A percentile compares a stretch with the other conserved stretches of the same genome.
Evolutionary conservation across 2,888 invertebrate species (phyloP).

Genomic region (Opisthograptis luteolata): DNA sequence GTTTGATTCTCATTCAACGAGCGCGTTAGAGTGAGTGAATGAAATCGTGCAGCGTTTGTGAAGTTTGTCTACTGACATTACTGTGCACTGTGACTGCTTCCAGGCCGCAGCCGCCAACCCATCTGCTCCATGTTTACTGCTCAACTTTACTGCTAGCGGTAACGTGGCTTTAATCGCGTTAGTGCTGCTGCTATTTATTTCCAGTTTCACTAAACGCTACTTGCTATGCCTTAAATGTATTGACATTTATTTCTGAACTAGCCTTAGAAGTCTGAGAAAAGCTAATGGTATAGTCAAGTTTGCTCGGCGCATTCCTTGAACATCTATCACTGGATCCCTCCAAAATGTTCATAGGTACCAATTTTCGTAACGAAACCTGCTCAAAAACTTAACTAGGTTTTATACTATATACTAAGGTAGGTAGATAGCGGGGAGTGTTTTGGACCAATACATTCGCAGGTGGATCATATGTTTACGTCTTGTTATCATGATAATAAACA

Average conservation of each 20-base stretch:
- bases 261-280: background rate
- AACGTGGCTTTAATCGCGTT: conserved; percentile 43
- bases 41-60: background rate
- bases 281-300: too few relatives aligned
- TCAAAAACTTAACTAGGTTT: too few relatives aligned
- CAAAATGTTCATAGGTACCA: too few relatives aligned
- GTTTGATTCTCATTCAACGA: background rate
- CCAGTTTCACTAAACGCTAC: conserved; percentile 2
- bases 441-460: conserved; percentile 16
- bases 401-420: too few relatives aligned
- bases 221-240: background rate
- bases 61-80: background rate
- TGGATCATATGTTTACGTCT: conserved; percentile 43
- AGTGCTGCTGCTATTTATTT: conserved; percentile 40
- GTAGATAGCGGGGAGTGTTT: too few relatives aligned
- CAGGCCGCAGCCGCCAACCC: conserved; percentile 36
- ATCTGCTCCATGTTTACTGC: conserved; percentile 48
- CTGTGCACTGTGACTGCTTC: conserved; percentile 14
- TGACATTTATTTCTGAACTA: background rate
- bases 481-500: conserved; percentile 53
- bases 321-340: too few relatives aligned
- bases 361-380: too few relatives aligned
- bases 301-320: too few relatives aligned
- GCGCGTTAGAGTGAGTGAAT: background rate
- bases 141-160: conserved; percentile 43